A percentile compares a stretch with the other conserved stretches of the same genome.
phyloP scores from a whole-genome alignment of 2,113 vertebrate species.

The Crotalus tigris region DNA sequence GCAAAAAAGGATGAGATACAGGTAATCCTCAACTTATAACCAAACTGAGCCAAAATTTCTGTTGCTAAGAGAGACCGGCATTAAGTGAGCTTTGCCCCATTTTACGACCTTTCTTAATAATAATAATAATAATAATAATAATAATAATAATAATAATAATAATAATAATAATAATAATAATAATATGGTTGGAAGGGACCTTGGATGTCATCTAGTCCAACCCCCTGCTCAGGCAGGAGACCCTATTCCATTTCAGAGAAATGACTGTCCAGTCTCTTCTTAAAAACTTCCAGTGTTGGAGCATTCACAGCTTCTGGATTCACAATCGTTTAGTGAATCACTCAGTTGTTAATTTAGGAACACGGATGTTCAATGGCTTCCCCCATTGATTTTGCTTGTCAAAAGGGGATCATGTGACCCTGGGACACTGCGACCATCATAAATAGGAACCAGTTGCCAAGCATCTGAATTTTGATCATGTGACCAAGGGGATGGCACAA shows the following conservation, averaged over 20 bases:
- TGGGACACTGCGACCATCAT: neutral
- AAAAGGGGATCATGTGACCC: neutral
- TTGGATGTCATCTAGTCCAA: too few species aligned
- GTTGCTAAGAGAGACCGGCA: neutral
- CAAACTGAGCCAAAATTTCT: neutral
- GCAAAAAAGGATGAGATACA: neutral
- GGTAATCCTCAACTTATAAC: neutral
- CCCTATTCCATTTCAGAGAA: too few species aligned
- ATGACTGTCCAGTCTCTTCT: too few species aligned
- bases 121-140: too few species aligned
- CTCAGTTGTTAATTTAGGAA: neutral
- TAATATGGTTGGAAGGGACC: too few species aligned
- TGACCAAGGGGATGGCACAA: neutral
- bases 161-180: too few species aligned
- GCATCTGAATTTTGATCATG: neutral
- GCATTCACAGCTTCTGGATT: too few species aligned
- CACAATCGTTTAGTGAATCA: neutral
- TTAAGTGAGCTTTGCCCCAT: neutral
- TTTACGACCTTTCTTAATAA: neutral
- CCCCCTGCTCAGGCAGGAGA: too few species aligned
- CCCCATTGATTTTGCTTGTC: neutral
- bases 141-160: too few species aligned
- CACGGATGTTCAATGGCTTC: neutral
- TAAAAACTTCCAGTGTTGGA: too few species aligned
- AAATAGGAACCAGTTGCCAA: neutral